Conservation (phyloP, 2,888 invertebrate genomes). For the Cheilosia grossa region DNA sequence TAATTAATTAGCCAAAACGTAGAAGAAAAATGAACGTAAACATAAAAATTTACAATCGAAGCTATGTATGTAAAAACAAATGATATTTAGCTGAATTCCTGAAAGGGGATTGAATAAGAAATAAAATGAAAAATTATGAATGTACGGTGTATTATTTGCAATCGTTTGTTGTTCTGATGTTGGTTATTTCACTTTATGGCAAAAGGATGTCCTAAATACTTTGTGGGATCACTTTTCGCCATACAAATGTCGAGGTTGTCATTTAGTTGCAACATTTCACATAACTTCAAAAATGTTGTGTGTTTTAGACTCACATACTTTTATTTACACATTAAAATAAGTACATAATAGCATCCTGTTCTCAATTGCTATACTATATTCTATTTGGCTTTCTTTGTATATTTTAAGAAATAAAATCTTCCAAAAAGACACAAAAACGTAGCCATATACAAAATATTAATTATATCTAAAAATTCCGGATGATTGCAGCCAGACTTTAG, state of each 20-base stretch:
- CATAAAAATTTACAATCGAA: constrained; percentile 34
- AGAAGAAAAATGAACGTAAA: constrained; percentile 17
- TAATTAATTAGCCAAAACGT: constrained; percentile 59
- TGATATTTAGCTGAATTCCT: constrained; percentile 43
- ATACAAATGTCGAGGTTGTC: too few species aligned
- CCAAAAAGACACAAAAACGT: constrained; percentile 94
- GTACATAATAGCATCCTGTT: neutral
- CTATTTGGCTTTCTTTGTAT: constrained; percentile 58
- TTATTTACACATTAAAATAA: neutral
- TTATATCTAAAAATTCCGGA: constrained; percentile 95
- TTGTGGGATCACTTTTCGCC: too few species aligned
- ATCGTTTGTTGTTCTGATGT: neutral
- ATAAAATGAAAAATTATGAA: constrained; percentile 41
- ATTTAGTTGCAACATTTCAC: too few species aligned
- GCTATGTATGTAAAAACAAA: constrained; percentile 46
- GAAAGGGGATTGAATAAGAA: constrained; percentile 44
- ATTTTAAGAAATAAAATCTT: constrained; percentile 88
- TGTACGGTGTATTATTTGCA: neutral
- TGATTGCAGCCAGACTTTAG: constrained; percentile 92
- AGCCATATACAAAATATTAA: constrained; percentile 93
- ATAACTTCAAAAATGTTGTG: too few species aligned
- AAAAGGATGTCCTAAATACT: too few species aligned
- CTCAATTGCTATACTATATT: too few species aligned
- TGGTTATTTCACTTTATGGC: too few species aligned
- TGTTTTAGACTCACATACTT: neutral